Base-by-base conservation (phyloP, 2,797 vertebrate genomes). In the Ambastaia sidthimunki region DNA sequence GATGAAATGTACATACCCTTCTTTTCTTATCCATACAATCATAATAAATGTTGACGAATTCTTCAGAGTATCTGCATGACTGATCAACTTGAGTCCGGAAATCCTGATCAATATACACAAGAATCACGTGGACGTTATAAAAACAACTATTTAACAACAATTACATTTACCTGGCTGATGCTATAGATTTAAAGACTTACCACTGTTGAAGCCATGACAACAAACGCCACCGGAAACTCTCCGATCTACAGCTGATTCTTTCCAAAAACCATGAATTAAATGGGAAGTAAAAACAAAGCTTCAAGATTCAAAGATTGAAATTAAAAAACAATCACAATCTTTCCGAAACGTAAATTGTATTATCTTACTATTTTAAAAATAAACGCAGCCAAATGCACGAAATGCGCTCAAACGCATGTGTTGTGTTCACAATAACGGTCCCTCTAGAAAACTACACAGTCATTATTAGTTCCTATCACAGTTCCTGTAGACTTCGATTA, bases 21-120 rank as follows among this genome's bases (percentile, higher is more conserved):
- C 98, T 94, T 82, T 98, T 97, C 86, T 98, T 99, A 85, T 99
- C 98, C 95, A 99, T 96, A 31, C 96, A 98, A 80, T 97, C 97
- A 71, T 99, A 99, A 89, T 99, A 99, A 88, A 99, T 97, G 13
- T 95, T 97, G 85, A 97, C 94, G 87, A 99, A 99, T 73, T 98
- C 97, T 84, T 99, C 98, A 0, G 98, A 96, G 60, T 98, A 98
- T 89, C 96, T 94, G 88, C 96, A 98, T 4, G 96, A 97, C 90
- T 98, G 96, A 87, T 99, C 97, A 25, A 93, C 97, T 0, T 95
- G 94, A 5, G 94, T 97, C 92, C 96, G 95, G 90, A 98, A 99
- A 87, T 99, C 96, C 95, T 94, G 41, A 15, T 18, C 10, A 80
- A 34, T 10, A 47, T 16, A 9, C 3, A 47, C 9, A 47, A 9